phyloP scores from a whole-genome alignment of 2,888 invertebrate species.

The Leucophenga maculata region DNA sequence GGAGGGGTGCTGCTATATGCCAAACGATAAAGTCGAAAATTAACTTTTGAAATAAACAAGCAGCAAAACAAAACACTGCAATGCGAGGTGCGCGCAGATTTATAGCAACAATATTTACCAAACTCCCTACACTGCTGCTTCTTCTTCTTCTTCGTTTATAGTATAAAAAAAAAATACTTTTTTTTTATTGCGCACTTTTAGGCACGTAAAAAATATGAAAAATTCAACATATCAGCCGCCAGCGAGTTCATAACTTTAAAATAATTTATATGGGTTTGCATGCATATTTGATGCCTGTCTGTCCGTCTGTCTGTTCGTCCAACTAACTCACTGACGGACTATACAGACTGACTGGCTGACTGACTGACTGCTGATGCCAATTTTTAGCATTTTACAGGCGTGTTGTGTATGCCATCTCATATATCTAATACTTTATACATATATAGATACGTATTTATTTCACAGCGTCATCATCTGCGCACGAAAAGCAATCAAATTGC shows the following conservation, averaged over 20 bases:
- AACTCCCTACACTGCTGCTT: not conserved
- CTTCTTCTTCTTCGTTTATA: not conserved
- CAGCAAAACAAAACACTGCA: constrained; percentile 45
- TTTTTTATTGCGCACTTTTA: constrained; percentile 34
- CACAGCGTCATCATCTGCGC: constrained; percentile 47
- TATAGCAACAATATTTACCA: constrained; percentile 46
- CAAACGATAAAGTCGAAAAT: constrained; percentile 59
- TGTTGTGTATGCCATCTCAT: not conserved
- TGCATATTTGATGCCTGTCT: constrained; percentile 12
- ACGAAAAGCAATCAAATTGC: constrained; percentile 65
- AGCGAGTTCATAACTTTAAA: constrained; percentile 51
- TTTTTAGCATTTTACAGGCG: not conserved
- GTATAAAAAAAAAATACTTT: not conserved
- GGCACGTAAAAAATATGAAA: constrained; percentile 61
- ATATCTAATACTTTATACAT: not conserved
- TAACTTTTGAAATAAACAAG: constrained; percentile 62
- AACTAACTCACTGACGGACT: not conserved
- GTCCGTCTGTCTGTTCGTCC: not conserved
- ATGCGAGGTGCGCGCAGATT: constrained; percentile 19
- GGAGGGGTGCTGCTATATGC: constrained; percentile 11
- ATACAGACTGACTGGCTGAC: too few species aligned
- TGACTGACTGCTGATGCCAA: not conserved
- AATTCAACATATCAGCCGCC: constrained; percentile 48
- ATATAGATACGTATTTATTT: not conserved
- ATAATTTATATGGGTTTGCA: constrained; percentile 14